Conservation (phyloP, 2,113 vertebrate species). For the Heterotilapia buettikoferi region DNA sequence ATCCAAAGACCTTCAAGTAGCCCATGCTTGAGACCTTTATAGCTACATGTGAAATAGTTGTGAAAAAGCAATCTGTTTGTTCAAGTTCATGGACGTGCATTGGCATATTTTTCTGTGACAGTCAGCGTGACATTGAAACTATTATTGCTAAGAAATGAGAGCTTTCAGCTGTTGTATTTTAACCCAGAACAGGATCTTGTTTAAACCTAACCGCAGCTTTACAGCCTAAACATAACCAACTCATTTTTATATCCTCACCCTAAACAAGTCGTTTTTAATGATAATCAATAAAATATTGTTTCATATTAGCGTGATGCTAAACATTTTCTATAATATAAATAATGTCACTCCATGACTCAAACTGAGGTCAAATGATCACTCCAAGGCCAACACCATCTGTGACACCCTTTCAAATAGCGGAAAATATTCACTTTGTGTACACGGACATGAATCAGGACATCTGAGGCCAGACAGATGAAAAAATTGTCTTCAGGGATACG, state of each 20-base stretch:
- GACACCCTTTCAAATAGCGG: not conserved
- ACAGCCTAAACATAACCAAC: not conserved
- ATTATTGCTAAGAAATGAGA: not conserved
- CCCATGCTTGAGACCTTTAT: not conserved
- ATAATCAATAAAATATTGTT: not conserved
- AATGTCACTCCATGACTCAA: not conserved
- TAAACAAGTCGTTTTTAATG: not conserved
- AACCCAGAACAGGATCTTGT: not conserved
- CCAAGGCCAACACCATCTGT: not conserved
- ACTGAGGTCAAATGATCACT: not conserved
- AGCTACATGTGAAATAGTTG: not conserved
- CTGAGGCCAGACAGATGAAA: not conserved
- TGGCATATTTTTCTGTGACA: not conserved
- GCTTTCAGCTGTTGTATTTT: not conserved
- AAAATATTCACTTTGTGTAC: not conserved
- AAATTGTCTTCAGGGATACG: not conserved
- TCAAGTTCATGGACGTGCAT: not conserved
- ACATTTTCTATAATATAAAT: not conserved
- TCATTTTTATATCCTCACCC: not conserved
- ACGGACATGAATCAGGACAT: not conserved
- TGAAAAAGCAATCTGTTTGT: not conserved
- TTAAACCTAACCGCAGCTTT: not conserved
- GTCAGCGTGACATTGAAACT: not conserved
- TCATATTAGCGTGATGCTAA: not conserved
- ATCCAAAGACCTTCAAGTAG: not conserved